Base-by-base conservation (phyloP, 2,797 vertebrate species). In the Myripristis murdjan region DNA sequence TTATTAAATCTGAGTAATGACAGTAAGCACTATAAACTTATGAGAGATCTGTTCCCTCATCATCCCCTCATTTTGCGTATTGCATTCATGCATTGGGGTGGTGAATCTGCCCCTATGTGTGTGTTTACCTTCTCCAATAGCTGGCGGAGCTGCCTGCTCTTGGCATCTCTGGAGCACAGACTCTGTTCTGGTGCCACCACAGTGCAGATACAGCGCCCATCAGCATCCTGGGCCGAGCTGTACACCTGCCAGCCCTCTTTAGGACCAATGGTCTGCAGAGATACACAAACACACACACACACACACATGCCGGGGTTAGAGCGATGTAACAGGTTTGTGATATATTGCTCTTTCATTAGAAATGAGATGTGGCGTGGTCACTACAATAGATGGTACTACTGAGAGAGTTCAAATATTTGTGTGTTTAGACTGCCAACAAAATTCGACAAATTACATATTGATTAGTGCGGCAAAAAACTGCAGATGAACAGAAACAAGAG, bases 161-260 rank as follows among this genome's bases (percentile, higher is more conserved):
- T 99, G 87, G 98, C 98, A 77, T 99, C 98, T 87, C 97, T 95
- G 59, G 98, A 99, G 75, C 98, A 99, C 10, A 99, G 94, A 64
- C 95, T 99, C 86, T 98, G 98, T 80, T 98, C 98, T 1, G 98
- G 98, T 47, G 98, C 98, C 77, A 99, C 97, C 64, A 99, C 98
- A 0, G 98, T 99, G 88, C 98, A 99, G 91, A 99, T 98, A 81
- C 98, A 99, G 22, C 98, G 94, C 1, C 98, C 98, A 1, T 98
- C 98, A 1, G 97, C 96, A 80, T 99, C 98, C 89, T 99, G 98
- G 0, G 98, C 98, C 0, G 98, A 99, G 73, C 98, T 99, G 88
- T 99, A 99, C 58, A 99, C 98, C 89, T 99, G 97, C 98, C 98
- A 99, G 47, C 98, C 98, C 90, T 99, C 97, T 87, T 97, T 97